Conservation (phyloP, 2,113 vertebrate species). For the Asarcornis scutulata region DNA sequence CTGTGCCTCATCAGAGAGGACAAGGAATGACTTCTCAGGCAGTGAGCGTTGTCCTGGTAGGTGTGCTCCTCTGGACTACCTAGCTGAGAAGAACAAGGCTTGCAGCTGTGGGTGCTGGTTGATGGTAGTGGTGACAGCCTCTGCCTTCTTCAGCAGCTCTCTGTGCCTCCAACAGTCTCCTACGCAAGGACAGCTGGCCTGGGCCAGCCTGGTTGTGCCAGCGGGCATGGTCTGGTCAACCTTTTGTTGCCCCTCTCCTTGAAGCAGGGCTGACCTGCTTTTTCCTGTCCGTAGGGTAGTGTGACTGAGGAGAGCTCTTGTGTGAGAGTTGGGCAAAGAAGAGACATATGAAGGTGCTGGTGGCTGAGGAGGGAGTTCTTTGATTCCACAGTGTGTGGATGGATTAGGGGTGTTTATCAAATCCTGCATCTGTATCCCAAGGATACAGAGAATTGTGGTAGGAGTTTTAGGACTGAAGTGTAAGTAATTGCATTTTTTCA, state of each 20-base stretch:
- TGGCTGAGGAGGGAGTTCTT: background rate
- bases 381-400: background rate
- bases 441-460: background rate
- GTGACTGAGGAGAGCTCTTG: no score
- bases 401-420: no score
- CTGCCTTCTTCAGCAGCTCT: background rate
- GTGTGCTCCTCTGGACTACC: background rate
- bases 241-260: no score
- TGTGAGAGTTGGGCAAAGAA: background rate
- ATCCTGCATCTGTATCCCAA: accelerated
- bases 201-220: background rate
- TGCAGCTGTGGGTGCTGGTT: background rate
- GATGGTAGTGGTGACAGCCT: background rate
- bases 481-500: background rate
- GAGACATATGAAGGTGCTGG: background rate
- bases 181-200: background rate
- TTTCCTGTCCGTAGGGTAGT: no score
- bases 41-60: accelerated
- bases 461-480: background rate
- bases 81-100: background rate
- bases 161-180: background rate
- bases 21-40: background rate
- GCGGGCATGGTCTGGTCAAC: background rate
- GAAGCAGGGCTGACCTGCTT: background rate
- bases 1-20: background rate